These are phyloP conservation scores for Panthera tigris DNA, from an alignment of 2,113 vertebrate species.

Conservation along the genomic window DNA sequence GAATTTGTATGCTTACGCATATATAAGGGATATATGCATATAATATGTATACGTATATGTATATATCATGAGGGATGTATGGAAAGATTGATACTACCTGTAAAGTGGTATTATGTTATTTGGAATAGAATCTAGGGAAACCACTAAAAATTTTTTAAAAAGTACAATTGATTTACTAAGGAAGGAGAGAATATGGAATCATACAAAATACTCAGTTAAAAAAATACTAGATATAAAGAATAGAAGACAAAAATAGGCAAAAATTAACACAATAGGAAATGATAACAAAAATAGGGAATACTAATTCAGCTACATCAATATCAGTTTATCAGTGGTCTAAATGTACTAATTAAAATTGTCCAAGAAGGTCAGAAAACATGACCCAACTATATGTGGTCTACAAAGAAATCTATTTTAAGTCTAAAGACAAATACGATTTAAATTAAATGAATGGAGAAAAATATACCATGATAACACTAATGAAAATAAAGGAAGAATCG, in stretches of 20 bases:
- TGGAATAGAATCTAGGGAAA: neutral
- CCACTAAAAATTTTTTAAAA: neutral
- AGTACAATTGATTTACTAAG: neutral
- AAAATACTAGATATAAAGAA: neutral
- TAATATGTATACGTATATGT: no score
- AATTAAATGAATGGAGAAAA: neutral
- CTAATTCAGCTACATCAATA: neutral
- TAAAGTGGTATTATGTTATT: neutral
- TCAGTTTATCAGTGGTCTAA: neutral
- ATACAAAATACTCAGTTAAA: neutral
- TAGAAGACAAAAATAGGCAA: neutral
- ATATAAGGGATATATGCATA: neutral
- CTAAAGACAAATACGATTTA: neutral
- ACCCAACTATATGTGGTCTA: neutral
- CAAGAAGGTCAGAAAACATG: neutral
- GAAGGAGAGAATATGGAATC: neutral
- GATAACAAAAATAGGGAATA: neutral
- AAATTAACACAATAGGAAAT: neutral
- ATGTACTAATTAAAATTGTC: neutral
- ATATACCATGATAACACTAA: neutral
- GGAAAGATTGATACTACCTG: neutral
- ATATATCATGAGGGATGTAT: neutral
- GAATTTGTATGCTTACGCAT: neutral
- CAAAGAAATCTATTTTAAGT: neutral
- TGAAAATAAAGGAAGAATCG: neutral